Base-by-base conservation (phyloP, 2,888 invertebrate species). In the Petrolisthes manimaculis region DNA sequence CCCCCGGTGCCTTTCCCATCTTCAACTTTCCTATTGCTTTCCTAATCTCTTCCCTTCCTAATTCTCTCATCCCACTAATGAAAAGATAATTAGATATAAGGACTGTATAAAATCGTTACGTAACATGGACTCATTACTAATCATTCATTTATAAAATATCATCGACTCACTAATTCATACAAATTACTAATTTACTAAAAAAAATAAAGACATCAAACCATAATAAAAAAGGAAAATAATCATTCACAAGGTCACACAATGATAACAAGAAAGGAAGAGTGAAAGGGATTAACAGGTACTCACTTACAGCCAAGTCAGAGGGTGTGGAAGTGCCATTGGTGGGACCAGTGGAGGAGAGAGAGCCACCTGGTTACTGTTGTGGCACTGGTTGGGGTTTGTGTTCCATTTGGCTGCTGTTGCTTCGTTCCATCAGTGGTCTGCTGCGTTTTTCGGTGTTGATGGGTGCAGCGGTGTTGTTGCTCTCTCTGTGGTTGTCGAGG, bases 401-500 rank as follows among this genome's bases (percentile, higher is more conserved):
- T 91, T 78, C 53, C 78, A 53, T 51, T 12, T 12, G 9, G 12
- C 21, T 12, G 18, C 91, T 71, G 91, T 91, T 74, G 91, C 91
- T 9, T 61, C 9, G 89, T 91, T 91, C 12, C 90, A 90, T 86
- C 74, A 90, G 89, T 86, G 89, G 87, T 85, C 91, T 92, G 74
- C 91, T 90, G 86, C 90, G 90, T 83, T 87, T 81, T 14, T 14
- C 12, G 9, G 67, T 61, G 61, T 88, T 55, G 5, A 77, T 75
- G 77, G 75, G 84, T 9, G 67, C 67, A 8, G 9, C 14, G 61
- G 69, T 89, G 54, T 77, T 82, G 21, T 85, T 81, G 77, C 87
- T 88, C 75, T 91, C 91, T 21, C 90, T 91, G 86, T 88, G 86
- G 91, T 91, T 93, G 92, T 86, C 93, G 92, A 85, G 83, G 78